Evolutionary conservation across 2,113 vertebrate genomes (phyloP), one percentile per base, ranked within the genome.

Genomic region (Limanda limanda): DNA sequence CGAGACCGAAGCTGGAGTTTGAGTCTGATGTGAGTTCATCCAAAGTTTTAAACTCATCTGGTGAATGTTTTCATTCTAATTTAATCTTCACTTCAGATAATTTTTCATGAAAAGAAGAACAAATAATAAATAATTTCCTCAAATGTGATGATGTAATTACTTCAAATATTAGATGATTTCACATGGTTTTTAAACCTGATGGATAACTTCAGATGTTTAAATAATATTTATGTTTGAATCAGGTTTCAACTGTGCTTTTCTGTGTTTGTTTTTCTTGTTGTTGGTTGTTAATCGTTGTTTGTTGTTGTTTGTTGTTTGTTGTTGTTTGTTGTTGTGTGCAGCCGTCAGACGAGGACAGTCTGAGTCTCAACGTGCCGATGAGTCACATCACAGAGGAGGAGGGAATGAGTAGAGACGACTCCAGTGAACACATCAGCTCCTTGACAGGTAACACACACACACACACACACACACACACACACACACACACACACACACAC

Each of bases 301-400:
- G 31, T 62, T 62, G 23, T 59, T 74, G n/a, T n/a, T n/a, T n/a
- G n/a, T n/a, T n/a, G n/a, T n/a, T n/a, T n/a, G 27, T 68, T 76
- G 27, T 68, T 23, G 37, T 8, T 54, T 9, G 24, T 59, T 76
- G 35, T 75, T 35, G 48, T 25, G 60, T 62, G 13, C 63, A 99
- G 97, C 97, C 97, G 1, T 98, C 96, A 55, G 97, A 99, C 79
- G 97, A 98, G 93, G 97, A 99, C 86, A 95, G 95, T 17, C 64
- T 96, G 75, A 97, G 95, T 91, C 94, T 98, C 42, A 98, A 95
- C 0, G 95, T 94, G 27, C 96, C 96, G 0, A 97, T 98, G 97
- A 96, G 95, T 0, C 94, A 98, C 83, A 98, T 98, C 74, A 69
- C 95, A 60, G 97, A 99, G 92, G 97, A 98, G 89, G 97, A 97